Percentiles rank a stretch among this genome's conserved stretches.
Evolutionary conservation across 2,113 vertebrate species (phyloP).

Genomic region (Sitta europaea): DNA sequence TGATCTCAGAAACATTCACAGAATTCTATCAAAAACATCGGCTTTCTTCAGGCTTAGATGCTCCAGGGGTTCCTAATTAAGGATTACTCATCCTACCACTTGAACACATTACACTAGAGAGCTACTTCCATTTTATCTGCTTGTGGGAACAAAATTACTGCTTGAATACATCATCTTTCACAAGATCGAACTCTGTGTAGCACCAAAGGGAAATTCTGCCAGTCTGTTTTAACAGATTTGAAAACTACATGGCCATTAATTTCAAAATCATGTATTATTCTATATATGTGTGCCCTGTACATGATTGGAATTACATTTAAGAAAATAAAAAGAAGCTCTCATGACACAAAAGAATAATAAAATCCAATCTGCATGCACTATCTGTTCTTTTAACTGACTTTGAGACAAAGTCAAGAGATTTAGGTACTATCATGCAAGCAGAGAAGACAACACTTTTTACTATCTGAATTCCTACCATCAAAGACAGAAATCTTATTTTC

Average conservation of each 20-base stretch:
- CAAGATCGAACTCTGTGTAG: neutral
- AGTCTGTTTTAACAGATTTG: neutral
- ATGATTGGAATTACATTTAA: neutral
- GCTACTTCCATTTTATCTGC: neutral
- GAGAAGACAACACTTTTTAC: neutral
- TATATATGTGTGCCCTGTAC: neutral
- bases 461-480: neutral
- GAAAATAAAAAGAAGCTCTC: neutral
- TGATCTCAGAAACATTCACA: neutral
- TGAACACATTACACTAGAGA: neutral
- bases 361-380: neutral
- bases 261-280: neutral
- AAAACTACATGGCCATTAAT: neutral
- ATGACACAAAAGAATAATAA: neutral
- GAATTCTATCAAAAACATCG: neutral
- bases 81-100: neutral
- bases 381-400: neutral
- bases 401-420: neutral
- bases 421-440: neutral
- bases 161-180: neutral
- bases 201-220: neutral
- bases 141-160: neutral
- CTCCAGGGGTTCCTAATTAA: neutral
- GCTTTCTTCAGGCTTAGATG: neutral
- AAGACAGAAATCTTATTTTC: slow-evolving; percentile 30